Percentiles rank a stretch among this genome's conserved stretches.
Evolutionary conservation across 2,113 vertebrate species (phyloP).

Genomic region (Forbesichthys agassizii): DNA sequence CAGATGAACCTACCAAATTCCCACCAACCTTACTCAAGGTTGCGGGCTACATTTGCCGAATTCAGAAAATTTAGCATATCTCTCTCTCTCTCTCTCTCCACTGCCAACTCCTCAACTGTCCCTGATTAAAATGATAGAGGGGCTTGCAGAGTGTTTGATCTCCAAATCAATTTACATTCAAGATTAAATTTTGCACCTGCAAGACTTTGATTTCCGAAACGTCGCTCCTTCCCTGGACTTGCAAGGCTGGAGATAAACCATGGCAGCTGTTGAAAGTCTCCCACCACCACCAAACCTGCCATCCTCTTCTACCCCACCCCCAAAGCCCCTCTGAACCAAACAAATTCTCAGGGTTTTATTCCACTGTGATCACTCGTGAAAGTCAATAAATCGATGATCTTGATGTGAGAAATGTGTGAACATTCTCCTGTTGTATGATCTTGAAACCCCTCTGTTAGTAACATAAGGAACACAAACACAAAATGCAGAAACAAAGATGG

Average conservation of each 20-base stretch:
- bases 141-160: slow-evolving; percentile 68
- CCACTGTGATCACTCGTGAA: slow-evolving; percentile 15
- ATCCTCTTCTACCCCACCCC: background rate
- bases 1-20: slow-evolving; percentile 32
- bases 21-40: slow-evolving; percentile 61
- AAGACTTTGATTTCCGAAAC: slow-evolving; percentile 66
- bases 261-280: slow-evolving; percentile 55
- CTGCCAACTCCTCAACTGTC: slow-evolving; percentile 54
- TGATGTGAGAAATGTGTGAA: slow-evolving; percentile 21
- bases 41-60: slow-evolving; percentile 61
- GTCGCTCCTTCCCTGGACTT: slow-evolving; percentile 37
- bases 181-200: slow-evolving; percentile 69
- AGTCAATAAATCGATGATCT: background rate
- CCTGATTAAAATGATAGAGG: slow-evolving; percentile 74
- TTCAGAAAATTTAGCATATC: slow-evolving; percentile 62
- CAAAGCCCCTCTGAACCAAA: slow-evolving; percentile 20
- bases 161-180: slow-evolving; percentile 75
- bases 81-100: slow-evolving; percentile 38
- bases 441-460: slow-evolving; percentile 22
- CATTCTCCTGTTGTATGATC: slow-evolving; percentile 6
- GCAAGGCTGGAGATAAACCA: slow-evolving; percentile 52
- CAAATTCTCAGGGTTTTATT: slow-evolving; percentile 30
- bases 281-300: background rate
- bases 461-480: slow-evolving; percentile 16
- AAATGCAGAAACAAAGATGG: background rate